These are phyloP conservation scores for Dolichomitus sp. DNA, from an alignment of 2,888 invertebrate species.

Conservation along the genomic window DNA sequence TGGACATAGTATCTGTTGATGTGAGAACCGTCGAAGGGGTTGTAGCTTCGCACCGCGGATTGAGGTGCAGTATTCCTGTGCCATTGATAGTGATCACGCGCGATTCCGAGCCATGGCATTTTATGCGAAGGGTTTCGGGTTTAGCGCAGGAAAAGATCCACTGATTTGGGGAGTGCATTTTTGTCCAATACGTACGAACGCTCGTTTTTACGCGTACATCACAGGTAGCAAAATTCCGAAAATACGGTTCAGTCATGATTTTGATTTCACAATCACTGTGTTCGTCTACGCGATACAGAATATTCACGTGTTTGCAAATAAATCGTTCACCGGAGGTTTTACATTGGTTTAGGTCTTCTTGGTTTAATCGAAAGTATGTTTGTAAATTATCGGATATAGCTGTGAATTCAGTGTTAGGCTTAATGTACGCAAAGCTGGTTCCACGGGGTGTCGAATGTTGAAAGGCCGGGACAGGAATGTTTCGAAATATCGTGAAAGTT, in stretches of 20 bases:
- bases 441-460: not conserved
- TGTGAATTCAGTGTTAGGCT: not conserved
- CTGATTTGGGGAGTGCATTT: not conserved
- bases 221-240: not conserved
- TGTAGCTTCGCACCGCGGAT: not conserved
- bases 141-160: constrained; percentile 10
- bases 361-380: constrained; percentile 9
- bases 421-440: constrained; percentile 17
- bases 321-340: not conserved
- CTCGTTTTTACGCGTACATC: constrained; percentile 3
- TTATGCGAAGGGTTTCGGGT: constrained; percentile 3
- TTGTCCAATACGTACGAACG: not conserved
- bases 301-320: constrained; percentile 10
- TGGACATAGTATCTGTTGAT: not conserved
- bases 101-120: not conserved
- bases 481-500: not conserved
- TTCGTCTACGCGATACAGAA: not conserved
- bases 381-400: constrained; percentile 19
- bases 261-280: constrained; percentile 14
- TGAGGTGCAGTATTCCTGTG: not conserved
- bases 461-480: constrained; percentile 4
- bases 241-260: not conserved
- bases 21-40: too few relatives aligned
- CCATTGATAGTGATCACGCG: not conserved
- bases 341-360: not conserved